Conservation (phyloP, 2,888 invertebrate species). For the Coelinius sp. region DNA sequence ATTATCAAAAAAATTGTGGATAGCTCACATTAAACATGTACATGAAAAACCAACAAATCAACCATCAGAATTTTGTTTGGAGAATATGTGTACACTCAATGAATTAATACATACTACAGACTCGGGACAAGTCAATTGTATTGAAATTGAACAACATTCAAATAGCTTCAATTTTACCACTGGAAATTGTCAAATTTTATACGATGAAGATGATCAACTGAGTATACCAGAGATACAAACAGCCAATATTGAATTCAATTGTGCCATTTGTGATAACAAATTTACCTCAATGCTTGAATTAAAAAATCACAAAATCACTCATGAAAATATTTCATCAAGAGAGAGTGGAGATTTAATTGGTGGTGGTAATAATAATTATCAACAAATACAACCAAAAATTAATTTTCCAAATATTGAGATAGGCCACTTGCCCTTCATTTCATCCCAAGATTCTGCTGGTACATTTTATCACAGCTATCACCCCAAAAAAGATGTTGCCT, state of each 20-base stretch:
- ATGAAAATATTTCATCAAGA: neutral
- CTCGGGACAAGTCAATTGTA: neutral
- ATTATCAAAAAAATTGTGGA: conserved; percentile 33
- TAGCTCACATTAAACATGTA: conserved; percentile 51
- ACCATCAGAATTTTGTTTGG: conserved; percentile 40
- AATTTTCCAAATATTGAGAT: neutral
- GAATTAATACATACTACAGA: neutral
- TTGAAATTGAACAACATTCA: neutral
- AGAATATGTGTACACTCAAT: conserved; percentile 14
- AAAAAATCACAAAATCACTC: conserved; percentile 7
- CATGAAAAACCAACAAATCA: conserved; percentile 35
- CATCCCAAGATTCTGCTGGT: neutral
- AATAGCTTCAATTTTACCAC: neutral
- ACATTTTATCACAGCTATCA: neutral
- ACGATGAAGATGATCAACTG: neutral
- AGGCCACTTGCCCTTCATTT: neutral
- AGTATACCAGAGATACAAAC: neutral
- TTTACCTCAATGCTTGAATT: conserved; percentile 24
- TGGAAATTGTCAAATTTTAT: neutral
- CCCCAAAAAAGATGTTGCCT: neutral
- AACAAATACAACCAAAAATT: neutral
- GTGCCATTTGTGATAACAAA: conserved; percentile 45
- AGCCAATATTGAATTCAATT: conserved; percentile 28
- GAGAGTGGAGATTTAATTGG: too few relatives aligned
- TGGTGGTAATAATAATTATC: neutral